A percentile compares a stretch with the other conserved stretches of the same genome.
phyloP scores from a whole-genome alignment of 2,888 invertebrate species.

The Electrophaes corylata region DNA sequence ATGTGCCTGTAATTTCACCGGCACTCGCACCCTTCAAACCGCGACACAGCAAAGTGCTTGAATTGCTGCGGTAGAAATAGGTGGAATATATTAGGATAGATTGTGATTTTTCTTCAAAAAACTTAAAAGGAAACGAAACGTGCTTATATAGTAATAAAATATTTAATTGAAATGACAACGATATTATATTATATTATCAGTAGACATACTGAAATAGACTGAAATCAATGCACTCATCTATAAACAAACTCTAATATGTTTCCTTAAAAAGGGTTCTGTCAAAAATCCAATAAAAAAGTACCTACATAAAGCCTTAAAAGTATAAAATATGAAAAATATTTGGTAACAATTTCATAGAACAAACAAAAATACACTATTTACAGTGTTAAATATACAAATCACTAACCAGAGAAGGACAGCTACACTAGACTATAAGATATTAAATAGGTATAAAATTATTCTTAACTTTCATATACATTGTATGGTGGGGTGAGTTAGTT shows the following conservation, averaged over 20 bases:
- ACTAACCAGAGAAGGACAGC: conserved; percentile 70
- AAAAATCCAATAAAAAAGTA: conserved; percentile 11
- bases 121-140: conserved; percentile 1
- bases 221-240: conserved; percentile 14
- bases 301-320: conserved; percentile 31
- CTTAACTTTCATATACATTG: conserved; percentile 30
- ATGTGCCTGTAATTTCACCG: too few relatives aligned
- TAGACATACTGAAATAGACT: conserved; percentile 19
- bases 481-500: conserved; percentile 39
- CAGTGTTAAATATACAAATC: conserved; percentile 47
- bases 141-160: conserved; percentile 27
- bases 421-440: conserved; percentile 52
- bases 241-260: conserved; percentile 18
- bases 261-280: conserved; percentile 2
- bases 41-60: too few relatives aligned
- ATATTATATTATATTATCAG: conserved; percentile 26
- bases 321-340: conserved; percentile 77
- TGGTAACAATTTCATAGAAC: conserved; percentile 79
- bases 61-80: too few relatives aligned
- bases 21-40: too few relatives aligned
- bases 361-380: conserved; percentile 46
- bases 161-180: conserved; percentile 26
- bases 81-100: too few relatives aligned
- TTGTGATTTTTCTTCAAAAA: too few relatives aligned
- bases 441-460: conserved; percentile 35